These are phyloP conservation scores for Pygoscelis antarcticus DNA, from an alignment of 2,113 vertebrate genomes.

Conservation along the genomic window DNA sequence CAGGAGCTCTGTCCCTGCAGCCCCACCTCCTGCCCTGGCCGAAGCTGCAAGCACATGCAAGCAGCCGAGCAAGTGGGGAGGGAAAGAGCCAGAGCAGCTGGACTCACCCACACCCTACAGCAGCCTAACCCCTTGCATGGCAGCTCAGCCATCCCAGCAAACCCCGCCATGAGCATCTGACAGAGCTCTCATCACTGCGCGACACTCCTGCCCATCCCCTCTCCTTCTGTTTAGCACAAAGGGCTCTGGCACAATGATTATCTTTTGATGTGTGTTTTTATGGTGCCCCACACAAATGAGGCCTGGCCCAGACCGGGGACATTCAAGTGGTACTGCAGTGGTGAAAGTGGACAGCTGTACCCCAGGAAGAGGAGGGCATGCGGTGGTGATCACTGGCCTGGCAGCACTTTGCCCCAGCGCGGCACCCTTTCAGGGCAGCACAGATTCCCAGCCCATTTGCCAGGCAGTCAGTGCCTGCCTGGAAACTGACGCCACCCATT, in stretches of 20 bases:
- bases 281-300: background rate
- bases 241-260: accelerated
- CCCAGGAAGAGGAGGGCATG: background rate
- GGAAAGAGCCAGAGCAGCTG: background rate
- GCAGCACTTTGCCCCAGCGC: accelerated
- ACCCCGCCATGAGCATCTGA: accelerated
- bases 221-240: background rate
- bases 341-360: background rate
- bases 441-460: background rate
- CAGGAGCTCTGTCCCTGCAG: background rate
- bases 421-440: background rate
- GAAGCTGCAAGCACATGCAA: background rate
- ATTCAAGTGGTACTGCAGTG: accelerated
- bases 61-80: background rate
- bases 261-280: background rate
- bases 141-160: background rate
- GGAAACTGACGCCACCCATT: background rate
- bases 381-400: accelerated
- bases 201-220: background rate
- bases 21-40: background rate
- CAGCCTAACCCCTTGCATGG: background rate
- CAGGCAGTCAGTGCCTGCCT: background rate
- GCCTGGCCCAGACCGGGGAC: background rate
- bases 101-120: accelerated
- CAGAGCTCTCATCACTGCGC: accelerated